Percentiles rank a stretch among this genome's conserved stretches.
Conservation (phyloP, 2,113 vertebrate species). For the Heterotis niloticus region DNA sequence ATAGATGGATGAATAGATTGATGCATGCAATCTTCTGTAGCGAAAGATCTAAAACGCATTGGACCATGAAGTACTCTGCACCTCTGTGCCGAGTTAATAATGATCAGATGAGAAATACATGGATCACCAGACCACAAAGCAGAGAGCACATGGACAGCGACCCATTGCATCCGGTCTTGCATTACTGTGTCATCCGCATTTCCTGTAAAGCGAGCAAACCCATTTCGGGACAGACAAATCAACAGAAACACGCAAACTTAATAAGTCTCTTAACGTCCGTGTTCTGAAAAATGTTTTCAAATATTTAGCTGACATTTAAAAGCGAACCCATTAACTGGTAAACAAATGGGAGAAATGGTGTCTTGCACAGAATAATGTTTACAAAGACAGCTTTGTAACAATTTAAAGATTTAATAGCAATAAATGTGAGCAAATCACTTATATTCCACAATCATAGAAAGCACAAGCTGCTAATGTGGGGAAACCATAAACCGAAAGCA, state of each 20-base stretch:
- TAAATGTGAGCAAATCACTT: no score
- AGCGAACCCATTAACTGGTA: background rate
- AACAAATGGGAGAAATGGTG: background rate
- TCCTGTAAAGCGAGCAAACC: background rate
- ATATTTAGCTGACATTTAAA: background rate
- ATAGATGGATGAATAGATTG: background rate
- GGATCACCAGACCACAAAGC: background rate
- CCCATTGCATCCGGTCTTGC: background rate
- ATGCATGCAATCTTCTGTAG: conserved; percentile 40
- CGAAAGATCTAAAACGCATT: background rate
- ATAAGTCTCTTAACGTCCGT: background rate
- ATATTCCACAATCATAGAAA: background rate
- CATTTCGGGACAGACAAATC: background rate
- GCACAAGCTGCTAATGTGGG: background rate
- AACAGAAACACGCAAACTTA: background rate
- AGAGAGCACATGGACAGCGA: background rate
- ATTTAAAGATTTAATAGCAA: no score
- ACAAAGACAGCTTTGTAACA: background rate
- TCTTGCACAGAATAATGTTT: no score
- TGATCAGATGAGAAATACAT: background rate
- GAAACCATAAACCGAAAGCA: background rate
- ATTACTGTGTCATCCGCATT: background rate
- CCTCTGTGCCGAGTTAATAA: background rate
- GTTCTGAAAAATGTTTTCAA: no score
- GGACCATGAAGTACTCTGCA: no score